Evolutionary conservation across 2,888 invertebrate species (phyloP).

Genomic region (Lasiommata megera): DNA sequence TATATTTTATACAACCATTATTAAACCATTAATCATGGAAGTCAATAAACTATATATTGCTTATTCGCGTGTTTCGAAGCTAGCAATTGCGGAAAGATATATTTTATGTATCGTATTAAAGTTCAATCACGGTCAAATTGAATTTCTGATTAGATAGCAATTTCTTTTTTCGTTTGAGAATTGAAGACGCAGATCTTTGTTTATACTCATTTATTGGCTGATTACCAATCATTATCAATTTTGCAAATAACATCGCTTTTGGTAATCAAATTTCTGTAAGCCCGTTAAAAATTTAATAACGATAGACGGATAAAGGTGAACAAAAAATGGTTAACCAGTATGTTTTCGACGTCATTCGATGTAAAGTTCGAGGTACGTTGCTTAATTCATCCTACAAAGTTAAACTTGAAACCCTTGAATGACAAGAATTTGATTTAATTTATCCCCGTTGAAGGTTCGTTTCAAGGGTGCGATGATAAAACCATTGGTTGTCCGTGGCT

Average conservation of each 20-base stretch:
- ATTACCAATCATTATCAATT: too few species aligned
- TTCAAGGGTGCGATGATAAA: neutral
- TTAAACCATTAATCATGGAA: constrained; percentile 4
- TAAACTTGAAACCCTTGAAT: neutral
- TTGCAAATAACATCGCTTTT: too few species aligned
- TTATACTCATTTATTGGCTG: too few species aligned
- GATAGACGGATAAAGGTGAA: too few species aligned
- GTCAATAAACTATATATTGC: constrained; percentile 4
- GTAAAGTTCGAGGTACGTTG: neutral
- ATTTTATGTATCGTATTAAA: neutral
- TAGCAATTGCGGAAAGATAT: neutral
- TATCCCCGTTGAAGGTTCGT: neutral
- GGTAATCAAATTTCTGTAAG: too few species aligned
- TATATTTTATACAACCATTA: neutral
- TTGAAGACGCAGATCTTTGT: too few species aligned
- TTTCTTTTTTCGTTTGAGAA: neutral
- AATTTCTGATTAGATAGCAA: neutral
- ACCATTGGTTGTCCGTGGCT: neutral
- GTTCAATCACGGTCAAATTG: neutral
- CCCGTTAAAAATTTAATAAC: too few species aligned
- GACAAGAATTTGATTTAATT: neutral
- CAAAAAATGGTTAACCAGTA: too few species aligned
- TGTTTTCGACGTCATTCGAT: too few species aligned
- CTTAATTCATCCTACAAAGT: neutral
- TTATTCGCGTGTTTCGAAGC: constrained; percentile 5